Evolutionary conservation across 92 coral and sea anemone species (phyloP).

Genomic region (Phenganax marumi): DNA sequence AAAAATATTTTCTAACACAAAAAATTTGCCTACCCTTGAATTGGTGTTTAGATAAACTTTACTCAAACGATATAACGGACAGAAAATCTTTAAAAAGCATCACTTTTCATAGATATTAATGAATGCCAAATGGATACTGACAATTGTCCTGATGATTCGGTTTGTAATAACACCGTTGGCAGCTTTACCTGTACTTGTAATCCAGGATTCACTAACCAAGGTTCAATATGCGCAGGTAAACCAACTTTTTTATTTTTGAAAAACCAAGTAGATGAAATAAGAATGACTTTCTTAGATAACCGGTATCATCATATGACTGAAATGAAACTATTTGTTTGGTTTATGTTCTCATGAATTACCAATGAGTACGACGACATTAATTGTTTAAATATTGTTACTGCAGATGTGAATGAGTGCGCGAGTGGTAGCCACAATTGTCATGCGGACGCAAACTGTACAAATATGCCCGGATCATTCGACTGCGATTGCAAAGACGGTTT

Average conservation of each 20-base stretch:
- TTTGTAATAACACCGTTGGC: slow-evolving; percentile 73
- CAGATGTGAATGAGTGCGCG: slow-evolving; percentile 21
- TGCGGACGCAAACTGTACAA: slow-evolving; percentile 14
- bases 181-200: slow-evolving; percentile 71
- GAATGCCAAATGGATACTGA: slow-evolving; percentile 68
- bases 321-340: background rate
- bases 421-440: slow-evolving; percentile 17
- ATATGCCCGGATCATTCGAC: slow-evolving; percentile 6
- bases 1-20: background rate
- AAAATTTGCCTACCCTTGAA: background rate
- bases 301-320: too few species aligned
- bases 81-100: background rate
- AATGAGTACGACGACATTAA: background rate
- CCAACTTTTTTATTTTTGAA: background rate
- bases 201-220: slow-evolving; percentile 67
- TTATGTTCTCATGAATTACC: background rate
- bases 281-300: too few species aligned
- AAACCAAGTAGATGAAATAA: too few species aligned
- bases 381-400: background rate
- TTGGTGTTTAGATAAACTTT: background rate
- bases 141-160: slow-evolving; percentile 73
- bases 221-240: slow-evolving; percentile 18
- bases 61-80: background rate
- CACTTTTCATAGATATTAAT: slow-evolving; percentile 59
- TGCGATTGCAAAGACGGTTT: slow-evolving; percentile 25